Evolutionary conservation across 2,888 invertebrate species (phyloP).

Genomic region (Eupithecia abbreviata): DNA sequence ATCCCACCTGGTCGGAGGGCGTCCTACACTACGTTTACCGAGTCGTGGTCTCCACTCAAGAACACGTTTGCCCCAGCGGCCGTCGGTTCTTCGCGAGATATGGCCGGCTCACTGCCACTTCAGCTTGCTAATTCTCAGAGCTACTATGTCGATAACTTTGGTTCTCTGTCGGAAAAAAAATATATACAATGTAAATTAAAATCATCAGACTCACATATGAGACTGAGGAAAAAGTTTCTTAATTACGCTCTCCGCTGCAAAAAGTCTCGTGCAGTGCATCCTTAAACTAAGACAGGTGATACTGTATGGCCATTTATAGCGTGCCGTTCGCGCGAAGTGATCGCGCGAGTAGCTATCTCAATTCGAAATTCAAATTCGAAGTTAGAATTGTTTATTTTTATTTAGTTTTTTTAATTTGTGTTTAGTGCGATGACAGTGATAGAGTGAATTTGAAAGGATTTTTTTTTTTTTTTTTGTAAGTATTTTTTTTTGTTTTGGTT

Average conservation of each 20-base stretch:
- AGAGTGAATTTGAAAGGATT: slow-evolving; percentile 39
- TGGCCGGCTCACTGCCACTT: too few species aligned
- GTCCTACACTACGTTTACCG: too few species aligned
- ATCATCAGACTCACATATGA: too few species aligned
- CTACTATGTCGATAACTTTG: too few species aligned
- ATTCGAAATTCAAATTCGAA: slow-evolving; percentile 45
- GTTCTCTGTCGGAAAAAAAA: too few species aligned
- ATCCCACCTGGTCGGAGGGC: too few species aligned
- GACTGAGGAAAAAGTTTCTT: too few species aligned
- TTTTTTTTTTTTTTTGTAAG: slow-evolving; percentile 33
- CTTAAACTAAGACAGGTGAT: slow-evolving; percentile 60
- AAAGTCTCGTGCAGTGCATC: slow-evolving; percentile 41
- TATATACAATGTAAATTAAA: too few species aligned
- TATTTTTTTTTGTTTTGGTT: slow-evolving; percentile 30
- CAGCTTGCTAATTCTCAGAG: too few species aligned
- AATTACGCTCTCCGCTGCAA: slow-evolving; percentile 14
- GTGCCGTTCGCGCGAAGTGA: slow-evolving; percentile 64
- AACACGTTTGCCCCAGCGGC: too few species aligned
- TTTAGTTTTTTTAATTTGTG: slow-evolving; percentile 38
- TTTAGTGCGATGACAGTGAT: slow-evolving; percentile 44
- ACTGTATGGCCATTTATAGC: slow-evolving; percentile 71
- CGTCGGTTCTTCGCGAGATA: too few species aligned
- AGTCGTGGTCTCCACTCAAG: too few species aligned
- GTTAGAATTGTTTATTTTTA: slow-evolving; percentile 13
- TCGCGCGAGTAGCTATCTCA: slow-evolving; percentile 53